Evolutionary conservation across 2,113 vertebrate species (phyloP), one percentile per base, ranked within the genome.

Genomic region (Pterocles burchelli): DNA sequence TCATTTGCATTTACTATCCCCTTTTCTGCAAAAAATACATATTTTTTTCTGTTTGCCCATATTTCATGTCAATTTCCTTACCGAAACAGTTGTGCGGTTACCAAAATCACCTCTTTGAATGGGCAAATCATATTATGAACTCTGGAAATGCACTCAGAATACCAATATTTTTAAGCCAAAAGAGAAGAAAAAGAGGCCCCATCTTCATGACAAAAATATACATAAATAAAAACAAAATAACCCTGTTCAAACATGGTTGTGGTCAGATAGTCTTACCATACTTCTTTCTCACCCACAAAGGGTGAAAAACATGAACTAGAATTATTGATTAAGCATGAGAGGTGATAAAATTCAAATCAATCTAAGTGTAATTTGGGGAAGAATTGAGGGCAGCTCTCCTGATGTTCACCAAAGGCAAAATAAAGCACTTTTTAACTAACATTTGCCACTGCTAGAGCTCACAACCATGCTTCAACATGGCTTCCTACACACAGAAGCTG

Each of bases 401-500:
- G 58, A 66, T 29, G 67, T 28, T 62, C 76, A 78, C 46, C 25
- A 73, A 34, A 72, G 54, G 84, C 66, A 92, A 78, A 92, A 78
- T 17, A 54, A 93, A 81, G 31, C 68, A 11, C 31, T 20, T 28
- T 12, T 31, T 18, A 25, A 15, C 29, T 24, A 41, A 45, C 29
- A 33, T 72, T 72, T 92, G 43, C 52, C 52, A n/a, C 25, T 57
- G 49, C 72, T 73, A 29, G n/a, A 88, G 84, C 65, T 95, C 87
- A 95, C 93, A 97, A 95, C 89, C 94, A 96, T 89, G 94, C 89
- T 97, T 97, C 80, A 96, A 95, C 66, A 0, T 82, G 85, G 76
- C 45, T 90, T 85, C 59, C 93, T 92, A 52, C 45, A 7, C 14
- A 61, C 6, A 67, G 92, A 91, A 94, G 62, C 38, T 83, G 80